Evolutionary conservation across 2,888 invertebrate species (phyloP), one percentile per base, ranked within the genome.

Genomic region (Bimastos eiseni): DNA sequence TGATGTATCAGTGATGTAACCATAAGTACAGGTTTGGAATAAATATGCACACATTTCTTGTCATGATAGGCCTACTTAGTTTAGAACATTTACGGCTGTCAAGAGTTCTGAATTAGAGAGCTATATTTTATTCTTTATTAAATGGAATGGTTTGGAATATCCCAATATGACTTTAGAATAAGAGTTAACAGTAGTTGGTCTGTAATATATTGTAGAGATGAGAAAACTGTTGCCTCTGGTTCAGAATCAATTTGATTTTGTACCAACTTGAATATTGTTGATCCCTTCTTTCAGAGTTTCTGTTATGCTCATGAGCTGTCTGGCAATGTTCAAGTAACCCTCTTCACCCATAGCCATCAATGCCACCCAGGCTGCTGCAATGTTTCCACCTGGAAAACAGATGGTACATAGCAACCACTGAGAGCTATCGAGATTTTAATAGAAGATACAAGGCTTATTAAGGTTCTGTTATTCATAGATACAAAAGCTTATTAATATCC

Each of bases 281-380:
- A 94, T 92, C n/a, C 93, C 94, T 3, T 92, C 92, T 70, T 93
- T 94, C 89, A 94, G 92, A 88, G 91, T 93, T 13, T 92, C 90
- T 8, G 94, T 94, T 38, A 93, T 92, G 13, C 93, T 93, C 94
- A 94, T 94, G 37, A 94, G 91, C 21, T 92, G 91, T 88, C 92
- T 93, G 11, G 94, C 94, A 49, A 93, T 93, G 0, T 91, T 90
- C 93, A 93, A 92, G 92, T 93, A 94, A 2, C 94, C 94, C 17
- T 94, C 93, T 90, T 94, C 93, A 8, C 94, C 94, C 15, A 94
- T 92, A 1, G 93, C 92, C 91, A 92, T 93, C 92, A 94, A 92
- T 0, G 94, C 93, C 0, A 93, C 94, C 94, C 94, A 94, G 5
- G 94, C 93, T 5, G 94, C 93, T 0, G 94, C 94, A 15, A 94